These are phyloP conservation scores for Apocrypta bakeri DNA, from an alignment of 1,140 invertebrate genomes.

Conservation along the genomic window DNA sequence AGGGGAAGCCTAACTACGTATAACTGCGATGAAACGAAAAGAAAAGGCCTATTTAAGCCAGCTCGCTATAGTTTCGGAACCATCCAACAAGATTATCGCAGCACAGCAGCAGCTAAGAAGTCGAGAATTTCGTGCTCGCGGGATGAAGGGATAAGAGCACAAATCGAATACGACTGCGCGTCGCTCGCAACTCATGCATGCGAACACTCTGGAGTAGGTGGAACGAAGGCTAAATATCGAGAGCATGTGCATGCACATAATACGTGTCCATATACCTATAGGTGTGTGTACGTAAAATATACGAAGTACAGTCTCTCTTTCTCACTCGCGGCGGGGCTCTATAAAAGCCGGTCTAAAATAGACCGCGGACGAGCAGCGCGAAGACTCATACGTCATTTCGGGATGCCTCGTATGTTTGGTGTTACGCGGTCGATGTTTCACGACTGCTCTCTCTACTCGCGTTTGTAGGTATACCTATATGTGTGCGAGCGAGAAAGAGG, in stretches of 20 bases:
- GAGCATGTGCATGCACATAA: not conserved
- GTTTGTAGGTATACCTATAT: not conserved
- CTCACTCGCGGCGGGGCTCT: not conserved
- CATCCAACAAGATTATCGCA: not conserved
- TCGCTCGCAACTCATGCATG: not conserved
- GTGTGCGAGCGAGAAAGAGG: not conserved
- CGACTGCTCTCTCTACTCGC: slow-evolving; percentile 50
- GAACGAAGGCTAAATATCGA: not conserved
- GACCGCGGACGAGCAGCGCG: slow-evolving; percentile 28
- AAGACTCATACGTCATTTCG: slow-evolving; percentile 57
- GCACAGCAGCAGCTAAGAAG: no score
- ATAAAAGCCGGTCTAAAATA: slow-evolving; percentile 56
- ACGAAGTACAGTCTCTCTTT: not conserved
- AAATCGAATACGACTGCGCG: not conserved
- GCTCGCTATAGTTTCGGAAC: no score
- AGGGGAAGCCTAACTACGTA: no score
- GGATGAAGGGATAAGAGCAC: not conserved
- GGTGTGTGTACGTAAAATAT: not conserved
- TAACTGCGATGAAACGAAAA: no score
- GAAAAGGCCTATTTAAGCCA: no score
- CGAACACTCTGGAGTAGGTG: not conserved
- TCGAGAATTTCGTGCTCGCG: no score
- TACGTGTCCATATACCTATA: no score
- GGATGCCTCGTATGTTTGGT: slow-evolving; percentile 61
- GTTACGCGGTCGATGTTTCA: slow-evolving; percentile 62